These are phyloP conservation scores for Scolopax bukidnonensis DNA, from an alignment of 2,797 vertebrate genomes.

Conservation along the genomic window DNA sequence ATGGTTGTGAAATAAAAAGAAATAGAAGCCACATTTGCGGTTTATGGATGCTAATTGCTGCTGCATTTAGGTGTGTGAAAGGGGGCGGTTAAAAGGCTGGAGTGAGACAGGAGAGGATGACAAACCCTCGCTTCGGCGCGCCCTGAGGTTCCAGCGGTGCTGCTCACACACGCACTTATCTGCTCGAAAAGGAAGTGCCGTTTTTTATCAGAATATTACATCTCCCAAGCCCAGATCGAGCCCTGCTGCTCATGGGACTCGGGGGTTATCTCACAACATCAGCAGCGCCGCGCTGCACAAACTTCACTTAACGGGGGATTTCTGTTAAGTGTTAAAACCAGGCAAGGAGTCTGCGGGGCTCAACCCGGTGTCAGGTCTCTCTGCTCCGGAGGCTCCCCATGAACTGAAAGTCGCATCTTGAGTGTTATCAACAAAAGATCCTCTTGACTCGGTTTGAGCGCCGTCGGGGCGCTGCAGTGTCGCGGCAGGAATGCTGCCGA, in stretches of 20 bases:
- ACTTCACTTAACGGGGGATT: constrained; percentile 74
- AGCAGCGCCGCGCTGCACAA: constrained; percentile 63
- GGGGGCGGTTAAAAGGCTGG: constrained; percentile 59
- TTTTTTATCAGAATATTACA: constrained; percentile 85
- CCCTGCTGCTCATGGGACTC: constrained; percentile 74
- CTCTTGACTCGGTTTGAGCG: constrained; percentile 5
- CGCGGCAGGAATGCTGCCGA: constrained; percentile 27
- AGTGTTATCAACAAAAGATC: constrained; percentile 17
- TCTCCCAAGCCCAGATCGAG: constrained; percentile 78
- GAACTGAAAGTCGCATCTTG: constrained; percentile 24
- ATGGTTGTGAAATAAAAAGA: constrained; percentile 38
- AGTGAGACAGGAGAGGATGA: constrained; percentile 65
- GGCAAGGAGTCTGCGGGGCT: constrained; percentile 1
- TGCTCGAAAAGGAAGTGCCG: constrained; percentile 85
- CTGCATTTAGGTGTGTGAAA: constrained; percentile 42
- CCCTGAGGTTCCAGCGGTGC: constrained; percentile 71
- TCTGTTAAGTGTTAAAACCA: constrained; percentile 53
- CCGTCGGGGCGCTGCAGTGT: neutral
- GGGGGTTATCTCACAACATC: constrained; percentile 79
- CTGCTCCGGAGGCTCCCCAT: neutral
- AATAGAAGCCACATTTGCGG: constrained; percentile 57
- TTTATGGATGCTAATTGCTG: constrained; percentile 73
- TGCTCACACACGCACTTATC: constrained; percentile 71
- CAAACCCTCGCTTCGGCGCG: constrained; percentile 18
- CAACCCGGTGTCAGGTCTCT: neutral